phyloP scores from a whole-genome alignment of 2,888 invertebrate species.

The Sericinus montela region DNA sequence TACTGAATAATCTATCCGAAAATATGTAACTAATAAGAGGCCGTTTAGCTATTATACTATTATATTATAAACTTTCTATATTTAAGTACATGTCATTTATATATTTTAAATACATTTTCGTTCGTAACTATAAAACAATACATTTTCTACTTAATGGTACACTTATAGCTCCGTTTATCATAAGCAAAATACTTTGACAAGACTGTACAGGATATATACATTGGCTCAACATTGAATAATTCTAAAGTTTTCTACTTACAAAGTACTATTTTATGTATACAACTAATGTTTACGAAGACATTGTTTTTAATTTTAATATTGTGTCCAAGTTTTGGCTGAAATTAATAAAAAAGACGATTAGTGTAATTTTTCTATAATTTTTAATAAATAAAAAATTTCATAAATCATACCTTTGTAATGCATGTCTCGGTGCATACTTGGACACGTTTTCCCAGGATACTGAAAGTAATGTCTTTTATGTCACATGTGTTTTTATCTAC shows the following conservation, averaged over 20 bases:
- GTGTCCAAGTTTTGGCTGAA: constrained; percentile 93
- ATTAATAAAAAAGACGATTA: constrained; percentile 24
- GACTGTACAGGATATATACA: constrained; percentile 56
- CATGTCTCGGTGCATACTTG: constrained; percentile 95
- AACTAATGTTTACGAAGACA: background rate
- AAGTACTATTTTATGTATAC: constrained; percentile 7
- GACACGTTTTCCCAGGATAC: constrained; percentile 90
- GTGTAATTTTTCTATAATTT: too few species aligned
- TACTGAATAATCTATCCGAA: constrained; percentile 62
- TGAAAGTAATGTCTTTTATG: constrained; percentile 55
- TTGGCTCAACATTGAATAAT: constrained; percentile 6
- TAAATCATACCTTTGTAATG: constrained; percentile 88
- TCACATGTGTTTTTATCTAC: too few species aligned
- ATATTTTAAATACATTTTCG: background rate
- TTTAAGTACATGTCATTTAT: background rate
- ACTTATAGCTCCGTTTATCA: constrained; percentile 45
- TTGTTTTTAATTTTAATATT: constrained; percentile 78
- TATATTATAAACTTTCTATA: constrained; percentile 24
- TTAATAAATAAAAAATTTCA: too few species aligned
- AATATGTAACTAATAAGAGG: constrained; percentile 56
- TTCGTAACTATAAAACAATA: constrained; percentile 23
- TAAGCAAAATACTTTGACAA: constrained; percentile 51
- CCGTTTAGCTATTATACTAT: constrained; percentile 35
- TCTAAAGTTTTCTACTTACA: constrained; percentile 2
- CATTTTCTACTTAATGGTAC: constrained; percentile 36